Conservation (phyloP, 30 jellyfish, hydroid and myxozoan genomes). For the Aurelia sp. region DNA sequence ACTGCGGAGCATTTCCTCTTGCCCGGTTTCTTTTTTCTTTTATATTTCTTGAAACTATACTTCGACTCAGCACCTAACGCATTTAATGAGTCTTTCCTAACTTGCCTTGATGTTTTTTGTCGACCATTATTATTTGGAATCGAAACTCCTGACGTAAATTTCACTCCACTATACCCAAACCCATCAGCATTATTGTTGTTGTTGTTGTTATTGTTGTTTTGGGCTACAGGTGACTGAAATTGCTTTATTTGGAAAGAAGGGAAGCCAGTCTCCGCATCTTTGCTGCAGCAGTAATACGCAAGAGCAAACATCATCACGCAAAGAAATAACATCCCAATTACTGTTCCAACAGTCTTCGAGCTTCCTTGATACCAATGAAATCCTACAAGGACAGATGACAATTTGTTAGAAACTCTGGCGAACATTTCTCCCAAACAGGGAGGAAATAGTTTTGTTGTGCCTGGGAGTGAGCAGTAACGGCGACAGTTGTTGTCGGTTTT, state of each 20-base stretch:
- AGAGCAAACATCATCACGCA: constrained; percentile 30
- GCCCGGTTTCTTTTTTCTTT: not conserved
- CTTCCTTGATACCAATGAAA: constrained; percentile 8
- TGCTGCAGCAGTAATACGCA: constrained; percentile 48
- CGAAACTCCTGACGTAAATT: constrained; percentile 25
- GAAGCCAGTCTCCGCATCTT: constrained; percentile 24
- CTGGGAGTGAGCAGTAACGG: no score
- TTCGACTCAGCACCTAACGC: constrained; percentile 31
- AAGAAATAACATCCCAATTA: constrained; percentile 37
- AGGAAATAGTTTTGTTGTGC: no score
- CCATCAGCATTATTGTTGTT: not conserved
- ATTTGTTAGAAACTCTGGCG: no score
- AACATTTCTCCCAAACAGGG: no score
- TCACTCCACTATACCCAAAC: constrained; percentile 30
- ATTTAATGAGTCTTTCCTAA: constrained; percentile 27
- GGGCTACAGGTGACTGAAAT: not conserved
- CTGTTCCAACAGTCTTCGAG: constrained; percentile 42
- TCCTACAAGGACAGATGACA: not conserved
- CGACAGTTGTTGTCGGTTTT: no score
- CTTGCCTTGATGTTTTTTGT: constrained; percentile 20
- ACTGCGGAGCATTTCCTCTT: no score
- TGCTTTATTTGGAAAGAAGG: constrained; percentile 15
- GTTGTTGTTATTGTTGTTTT: no score
- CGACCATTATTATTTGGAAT: constrained; percentile 4
- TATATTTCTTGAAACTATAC: constrained; percentile 1